Evolutionary conservation across 2,888 invertebrate genomes (phyloP).

Genomic region (Stenolophus ochropezus): DNA sequence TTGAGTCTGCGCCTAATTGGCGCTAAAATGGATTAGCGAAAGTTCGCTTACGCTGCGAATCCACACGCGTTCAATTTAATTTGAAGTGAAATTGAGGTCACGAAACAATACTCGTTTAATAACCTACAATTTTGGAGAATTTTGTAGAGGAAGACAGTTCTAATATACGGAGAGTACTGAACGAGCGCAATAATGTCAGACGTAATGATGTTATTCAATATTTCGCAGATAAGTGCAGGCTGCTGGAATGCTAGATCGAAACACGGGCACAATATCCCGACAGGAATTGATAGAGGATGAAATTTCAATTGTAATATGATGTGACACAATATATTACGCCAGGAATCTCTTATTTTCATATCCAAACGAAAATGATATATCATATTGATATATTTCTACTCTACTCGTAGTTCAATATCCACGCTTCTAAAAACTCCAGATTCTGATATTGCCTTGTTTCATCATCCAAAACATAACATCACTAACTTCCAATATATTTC

Average conservation of each 20-base stretch:
- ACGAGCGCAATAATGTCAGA: neutral
- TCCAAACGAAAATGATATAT: too few species aligned
- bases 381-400: too few species aligned
- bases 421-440: too few species aligned
- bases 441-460: too few species aligned
- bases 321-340: too few species aligned
- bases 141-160: conserved; percentile 5
- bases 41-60: conserved; percentile 36
- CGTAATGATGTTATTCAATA: conserved; percentile 29
- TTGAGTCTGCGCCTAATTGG: conserved; percentile 25
- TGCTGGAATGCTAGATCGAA: neutral
- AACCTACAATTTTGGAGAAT: conserved; percentile 17
- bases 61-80: conserved; percentile 22
- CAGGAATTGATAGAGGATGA: too few species aligned
- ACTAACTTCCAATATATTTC: too few species aligned
- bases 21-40: conserved; percentile 38
- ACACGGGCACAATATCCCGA: neutral
- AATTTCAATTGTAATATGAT: too few species aligned
- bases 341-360: too few species aligned
- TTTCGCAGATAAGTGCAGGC: conserved; percentile 1
- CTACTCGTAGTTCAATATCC: too few species aligned
- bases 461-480: too few species aligned
- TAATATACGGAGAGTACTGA: neutral
- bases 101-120: conserved; percentile 34
- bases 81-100: conserved; percentile 29